Evolutionary conservation across 2,113 vertebrate species (phyloP), one percentile per base, ranked within the genome.

Genomic region (Podilymbus podiceps): DNA sequence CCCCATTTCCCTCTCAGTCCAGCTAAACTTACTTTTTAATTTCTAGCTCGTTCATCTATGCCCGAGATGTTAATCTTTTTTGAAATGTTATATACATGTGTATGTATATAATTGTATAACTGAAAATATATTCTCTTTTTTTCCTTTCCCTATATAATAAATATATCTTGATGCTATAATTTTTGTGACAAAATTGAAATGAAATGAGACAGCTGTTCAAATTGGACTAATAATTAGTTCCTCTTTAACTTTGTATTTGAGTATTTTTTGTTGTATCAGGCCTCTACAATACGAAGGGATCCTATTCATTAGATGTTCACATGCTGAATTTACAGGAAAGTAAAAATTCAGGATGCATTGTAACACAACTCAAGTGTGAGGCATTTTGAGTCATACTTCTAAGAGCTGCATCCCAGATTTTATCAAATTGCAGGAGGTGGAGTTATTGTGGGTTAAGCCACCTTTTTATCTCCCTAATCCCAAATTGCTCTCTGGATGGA

Each of bases 381-480:
- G 68, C 85, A 92, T 63, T 94, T 87, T 96, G 88, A 94, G 71
- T 97, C 95, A 90, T 59, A 22, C 40, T 72, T 93, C 49, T 89
- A 87, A 93, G 40, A 79, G 77, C 35, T 90, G 8, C 63, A 89
- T 78, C 86, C 66, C 69, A 92, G 90, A 85, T 92, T 90, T 96
- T 95, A 96, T 90, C 93, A 79, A 28, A 49, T 60, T 76, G 69
- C 33, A 90, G 40, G 75, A 83, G 90, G 96, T 85, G 75, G 88
- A 95, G 88, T 78, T 85, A n/a, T n/a, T 79, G 42, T 81, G 73
- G 6, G 0, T 87, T 68, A 68, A 93, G 33, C 20, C 14, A 52
- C 66, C 58, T 85, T 79, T 77, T 81, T 53, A 56, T 92, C 24
- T 79, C 55, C 50, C 27, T 90, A 95, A 96, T 95, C 68, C 80